Conservation (phyloP, 2,888 invertebrate species). For the Candidula unifasciata region DNA sequence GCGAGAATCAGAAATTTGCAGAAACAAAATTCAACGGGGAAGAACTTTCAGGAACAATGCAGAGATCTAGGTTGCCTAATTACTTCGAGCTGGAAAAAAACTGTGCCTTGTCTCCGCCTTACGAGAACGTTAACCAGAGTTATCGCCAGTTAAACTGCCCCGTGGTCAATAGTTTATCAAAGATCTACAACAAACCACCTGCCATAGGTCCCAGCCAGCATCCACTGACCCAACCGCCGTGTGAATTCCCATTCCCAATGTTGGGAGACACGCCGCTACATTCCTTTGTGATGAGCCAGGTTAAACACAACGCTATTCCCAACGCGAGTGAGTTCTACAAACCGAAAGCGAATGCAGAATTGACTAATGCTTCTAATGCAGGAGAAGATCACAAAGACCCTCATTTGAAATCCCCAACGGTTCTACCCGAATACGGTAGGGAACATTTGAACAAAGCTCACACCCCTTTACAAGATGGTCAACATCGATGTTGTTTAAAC, state of each 20-base stretch:
- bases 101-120: conserved; percentile 10
- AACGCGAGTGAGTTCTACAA: background rate
- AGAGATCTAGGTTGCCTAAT: background rate
- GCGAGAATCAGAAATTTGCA: background rate
- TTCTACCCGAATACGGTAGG: background rate
- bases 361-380: background rate
- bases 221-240: background rate
- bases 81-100: conserved; percentile 25
- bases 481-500: no score
- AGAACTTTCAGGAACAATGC: background rate
- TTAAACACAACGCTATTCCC: background rate
- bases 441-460: background rate
- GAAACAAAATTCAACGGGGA: conserved; percentile 34
- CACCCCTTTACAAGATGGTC: background rate
- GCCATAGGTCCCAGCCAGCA: background rate
- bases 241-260: background rate
- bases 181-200: background rate
- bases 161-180: background rate
- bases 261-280: background rate
- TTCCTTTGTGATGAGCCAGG: conserved; percentile 2
- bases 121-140: background rate
- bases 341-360: background rate
- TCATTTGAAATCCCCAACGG: background rate
- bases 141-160: background rate
- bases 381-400: background rate